phyloP scores from a whole-genome alignment of 2,797 vertebrate genomes.

The Coregonus suidteri region DNA sequence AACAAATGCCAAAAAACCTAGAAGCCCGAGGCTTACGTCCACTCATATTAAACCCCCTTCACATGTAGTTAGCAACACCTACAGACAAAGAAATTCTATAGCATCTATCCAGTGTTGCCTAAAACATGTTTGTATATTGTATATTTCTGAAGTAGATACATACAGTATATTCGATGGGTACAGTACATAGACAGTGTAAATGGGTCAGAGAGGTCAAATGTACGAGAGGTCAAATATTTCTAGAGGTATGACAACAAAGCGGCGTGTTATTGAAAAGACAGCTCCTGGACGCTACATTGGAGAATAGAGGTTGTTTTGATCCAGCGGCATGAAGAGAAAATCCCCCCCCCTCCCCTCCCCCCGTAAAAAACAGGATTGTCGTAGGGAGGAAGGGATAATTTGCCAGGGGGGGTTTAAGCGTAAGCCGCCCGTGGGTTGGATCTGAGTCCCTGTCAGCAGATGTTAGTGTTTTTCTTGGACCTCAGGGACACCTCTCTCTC shows the following conservation, averaged over 20 bases:
- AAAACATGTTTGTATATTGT: too few species aligned
- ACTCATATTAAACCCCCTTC: not conserved
- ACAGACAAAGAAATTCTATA: not conserved
- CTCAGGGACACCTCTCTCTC: not conserved
- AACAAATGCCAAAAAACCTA: constrained; percentile 1
- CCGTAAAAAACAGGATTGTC: constrained; percentile 61
- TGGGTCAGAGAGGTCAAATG: not conserved
- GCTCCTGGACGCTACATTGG: not conserved
- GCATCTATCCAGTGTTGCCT: too few species aligned
- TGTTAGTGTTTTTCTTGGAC: constrained; percentile 45
- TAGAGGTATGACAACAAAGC: not conserved
- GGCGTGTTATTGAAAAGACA: not conserved
- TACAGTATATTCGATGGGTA: too few species aligned
- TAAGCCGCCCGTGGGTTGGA: constrained; percentile 37
- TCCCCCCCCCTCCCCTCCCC: not conserved
- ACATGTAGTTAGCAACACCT: not conserved
- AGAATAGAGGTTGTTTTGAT: constrained; percentile 3
- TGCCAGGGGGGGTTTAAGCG: constrained; percentile 64
- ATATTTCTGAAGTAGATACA: too few species aligned
- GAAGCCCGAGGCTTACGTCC: not conserved
- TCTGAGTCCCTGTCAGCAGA: constrained; percentile 32
- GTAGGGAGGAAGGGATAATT: constrained; percentile 47
- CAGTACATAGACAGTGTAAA: not conserved
- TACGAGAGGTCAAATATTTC: not conserved
- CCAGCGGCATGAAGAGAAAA: constrained; percentile 18